Percentiles rank a stretch among this genome's conserved stretches.
Conservation (phyloP, 2,888 invertebrate genomes). For the Ethmia dodecea region DNA sequence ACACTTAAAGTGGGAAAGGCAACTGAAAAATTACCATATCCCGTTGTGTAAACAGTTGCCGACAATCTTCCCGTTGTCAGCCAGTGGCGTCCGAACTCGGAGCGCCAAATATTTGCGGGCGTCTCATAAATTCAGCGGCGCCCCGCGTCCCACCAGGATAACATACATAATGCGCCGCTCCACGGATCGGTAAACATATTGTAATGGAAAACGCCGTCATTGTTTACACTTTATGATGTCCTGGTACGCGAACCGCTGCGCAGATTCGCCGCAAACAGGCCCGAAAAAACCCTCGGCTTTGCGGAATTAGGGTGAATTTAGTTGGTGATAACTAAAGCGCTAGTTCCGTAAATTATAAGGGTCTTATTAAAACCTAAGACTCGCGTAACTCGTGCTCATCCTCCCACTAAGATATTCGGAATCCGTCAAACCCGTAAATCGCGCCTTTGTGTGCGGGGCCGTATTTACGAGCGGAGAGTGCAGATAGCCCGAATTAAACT, state of each 20-base stretch:
- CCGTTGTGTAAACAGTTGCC: slow-evolving; percentile 63
- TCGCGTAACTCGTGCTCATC: slow-evolving; percentile 43
- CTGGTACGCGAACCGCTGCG: slow-evolving; percentile 67
- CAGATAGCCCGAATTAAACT: slow-evolving; percentile 76
- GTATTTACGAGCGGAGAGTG: slow-evolving; percentile 62
- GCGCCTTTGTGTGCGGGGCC: slow-evolving; percentile 56
- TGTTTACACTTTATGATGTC: slow-evolving; percentile 76
- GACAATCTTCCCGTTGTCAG: slow-evolving; percentile 74
- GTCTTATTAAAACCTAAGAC: slow-evolving; percentile 4
- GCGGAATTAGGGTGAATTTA: neutral
- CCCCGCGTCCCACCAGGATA: slow-evolving; percentile 68
- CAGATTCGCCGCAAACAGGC: slow-evolving; percentile 40
- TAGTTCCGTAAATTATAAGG: neutral
- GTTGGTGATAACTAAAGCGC: neutral
- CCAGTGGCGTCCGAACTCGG: slow-evolving; percentile 60
- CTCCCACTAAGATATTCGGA: slow-evolving; percentile 58
- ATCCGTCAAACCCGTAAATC: slow-evolving; percentile 75
- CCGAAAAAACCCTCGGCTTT: neutral
- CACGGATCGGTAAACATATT: slow-evolving; percentile 77
- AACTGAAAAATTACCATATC: slow-evolving; percentile 68
- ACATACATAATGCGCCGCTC: slow-evolving; percentile 74
- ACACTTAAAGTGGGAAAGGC: slow-evolving; percentile 39
- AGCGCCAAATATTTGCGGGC: slow-evolving; percentile 75
- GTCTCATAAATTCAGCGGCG: slow-evolving; percentile 71
- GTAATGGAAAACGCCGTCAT: slow-evolving; percentile 76